Evolutionary conservation across 2,797 vertebrate genomes (phyloP).

Genomic region (Pangasius mekongensis): DNA sequence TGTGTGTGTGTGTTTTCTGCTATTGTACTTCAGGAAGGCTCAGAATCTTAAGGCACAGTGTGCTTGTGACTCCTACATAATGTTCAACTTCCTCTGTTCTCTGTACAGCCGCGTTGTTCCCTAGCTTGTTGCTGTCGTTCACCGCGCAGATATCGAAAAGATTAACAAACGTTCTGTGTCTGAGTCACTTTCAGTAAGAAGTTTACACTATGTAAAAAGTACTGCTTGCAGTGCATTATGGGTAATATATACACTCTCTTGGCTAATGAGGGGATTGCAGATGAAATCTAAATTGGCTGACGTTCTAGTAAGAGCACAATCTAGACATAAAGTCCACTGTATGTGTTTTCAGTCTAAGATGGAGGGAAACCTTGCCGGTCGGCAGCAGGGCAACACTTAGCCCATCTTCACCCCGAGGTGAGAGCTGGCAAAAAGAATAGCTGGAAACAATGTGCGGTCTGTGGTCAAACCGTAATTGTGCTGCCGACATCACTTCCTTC

Average conservation of each 20-base stretch:
- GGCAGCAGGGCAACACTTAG: neutral
- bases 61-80: constrained; percentile 1
- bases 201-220: neutral
- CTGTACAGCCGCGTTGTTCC: neutral
- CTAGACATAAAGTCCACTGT: neutral
- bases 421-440: constrained; percentile 59
- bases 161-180: neutral
- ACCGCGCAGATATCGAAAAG: too few species aligned
- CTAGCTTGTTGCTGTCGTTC: neutral
- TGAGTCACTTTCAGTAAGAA: neutral
- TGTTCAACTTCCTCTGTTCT: constrained; percentile 7
- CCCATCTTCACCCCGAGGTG: neutral
- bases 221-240: neutral
- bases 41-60: neutral
- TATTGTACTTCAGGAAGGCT: neutral
- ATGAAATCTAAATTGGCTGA: neutral
- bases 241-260: neutral
- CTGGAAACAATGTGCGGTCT: constrained; percentile 63
- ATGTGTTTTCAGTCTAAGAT: too few species aligned
- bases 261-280: neutral
- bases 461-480: constrained; percentile 63
- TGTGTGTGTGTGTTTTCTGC: neutral
- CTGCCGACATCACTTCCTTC: constrained; percentile 64
- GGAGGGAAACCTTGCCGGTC: neutral
- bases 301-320: neutral